Conservation (phyloP, 2,113 vertebrate genomes). For the Strix aluco region DNA sequence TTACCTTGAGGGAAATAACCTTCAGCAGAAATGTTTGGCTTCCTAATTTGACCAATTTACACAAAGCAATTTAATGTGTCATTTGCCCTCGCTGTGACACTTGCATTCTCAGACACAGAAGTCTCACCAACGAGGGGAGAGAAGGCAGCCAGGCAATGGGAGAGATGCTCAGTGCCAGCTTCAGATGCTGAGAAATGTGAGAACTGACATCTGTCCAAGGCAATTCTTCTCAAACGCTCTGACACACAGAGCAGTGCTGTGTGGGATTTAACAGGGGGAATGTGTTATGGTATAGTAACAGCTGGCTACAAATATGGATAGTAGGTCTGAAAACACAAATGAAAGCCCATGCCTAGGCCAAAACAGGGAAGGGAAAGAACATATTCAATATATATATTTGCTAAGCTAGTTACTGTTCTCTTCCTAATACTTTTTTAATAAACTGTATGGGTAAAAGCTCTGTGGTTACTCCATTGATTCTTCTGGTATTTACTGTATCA, state of each 20-base stretch:
- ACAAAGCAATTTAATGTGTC: not conserved
- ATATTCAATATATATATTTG: not conserved
- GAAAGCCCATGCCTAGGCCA: not conserved
- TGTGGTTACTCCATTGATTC: not conserved
- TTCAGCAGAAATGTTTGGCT: not conserved
- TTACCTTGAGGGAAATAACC: constrained; percentile 24
- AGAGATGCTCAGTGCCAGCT: not conserved
- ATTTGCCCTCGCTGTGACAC: constrained; percentile 1
- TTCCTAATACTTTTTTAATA: not conserved
- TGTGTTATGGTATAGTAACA: not conserved
- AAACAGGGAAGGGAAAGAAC: not conserved
- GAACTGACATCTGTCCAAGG: not conserved
- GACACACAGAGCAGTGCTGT: not conserved
- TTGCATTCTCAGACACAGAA: not conserved
- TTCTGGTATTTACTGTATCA: not conserved
- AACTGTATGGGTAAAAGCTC: not conserved
- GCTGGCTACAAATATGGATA: not conserved
- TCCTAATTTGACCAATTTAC: constrained; percentile 45
- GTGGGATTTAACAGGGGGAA: not conserved
- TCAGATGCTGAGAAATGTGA: not conserved
- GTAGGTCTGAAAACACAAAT: not conserved
- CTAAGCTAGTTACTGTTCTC: not conserved
- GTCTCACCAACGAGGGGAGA: not conserved
- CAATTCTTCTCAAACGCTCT: not conserved
- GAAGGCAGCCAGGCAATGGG: not conserved